Conservation (phyloP, 2,113 vertebrate genomes). For the Myodes glareolus region DNA sequence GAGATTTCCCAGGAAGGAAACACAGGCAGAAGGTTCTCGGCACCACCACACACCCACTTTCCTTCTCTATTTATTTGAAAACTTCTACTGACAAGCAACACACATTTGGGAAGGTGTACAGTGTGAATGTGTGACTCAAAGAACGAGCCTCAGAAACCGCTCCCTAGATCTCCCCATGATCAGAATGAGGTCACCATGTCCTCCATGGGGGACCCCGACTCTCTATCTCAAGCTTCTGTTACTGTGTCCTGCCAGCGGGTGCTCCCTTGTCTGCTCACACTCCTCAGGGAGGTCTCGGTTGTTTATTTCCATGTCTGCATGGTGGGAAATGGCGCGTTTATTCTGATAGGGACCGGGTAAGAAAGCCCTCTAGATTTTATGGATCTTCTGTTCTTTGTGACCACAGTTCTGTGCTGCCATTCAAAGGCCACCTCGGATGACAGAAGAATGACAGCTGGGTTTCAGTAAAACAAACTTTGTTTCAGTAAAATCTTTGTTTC, state of each 20-base stretch:
- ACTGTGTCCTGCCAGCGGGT: no score
- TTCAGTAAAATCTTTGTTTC: constrained; percentile 26
- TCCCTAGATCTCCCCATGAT: background rate
- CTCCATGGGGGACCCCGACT: background rate
- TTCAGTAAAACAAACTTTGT: background rate
- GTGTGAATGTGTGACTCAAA: background rate
- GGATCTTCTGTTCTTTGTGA: background rate
- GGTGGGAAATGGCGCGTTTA: background rate
- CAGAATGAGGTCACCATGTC: background rate
- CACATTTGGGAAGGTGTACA: background rate
- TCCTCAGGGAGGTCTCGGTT: background rate
- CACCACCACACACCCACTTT: background rate
- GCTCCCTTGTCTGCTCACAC: background rate
- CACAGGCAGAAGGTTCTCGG: constrained; percentile 44
- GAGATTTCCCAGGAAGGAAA: constrained; percentile 64
- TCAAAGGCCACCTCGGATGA: background rate
- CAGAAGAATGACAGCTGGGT: background rate
- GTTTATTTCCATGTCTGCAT: background rate
- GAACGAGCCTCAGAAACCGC: no score
- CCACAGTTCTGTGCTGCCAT: background rate
- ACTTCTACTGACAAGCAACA: background rate
- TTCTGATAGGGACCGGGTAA: background rate
- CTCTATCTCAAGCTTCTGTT: background rate
- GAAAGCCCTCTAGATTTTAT: background rate
- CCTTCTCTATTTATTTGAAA: background rate